Evolutionary conservation across 2,888 invertebrate genomes (phyloP).

Genomic region (Phyto melanocephala): DNA sequence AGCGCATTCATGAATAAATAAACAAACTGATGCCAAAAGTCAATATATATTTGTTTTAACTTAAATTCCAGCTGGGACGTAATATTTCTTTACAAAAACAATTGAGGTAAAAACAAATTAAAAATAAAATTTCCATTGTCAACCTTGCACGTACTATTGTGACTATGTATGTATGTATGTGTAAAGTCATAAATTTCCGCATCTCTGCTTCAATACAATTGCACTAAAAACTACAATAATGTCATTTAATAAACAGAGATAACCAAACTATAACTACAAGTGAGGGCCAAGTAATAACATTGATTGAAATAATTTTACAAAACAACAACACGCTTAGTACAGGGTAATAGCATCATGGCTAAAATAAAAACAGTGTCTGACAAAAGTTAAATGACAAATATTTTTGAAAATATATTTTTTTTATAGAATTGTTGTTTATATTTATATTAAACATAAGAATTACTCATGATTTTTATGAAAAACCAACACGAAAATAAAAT

Average conservation of each 20-base stretch:
- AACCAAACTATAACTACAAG: background rate
- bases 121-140: conserved; percentile 51
- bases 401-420: no score
- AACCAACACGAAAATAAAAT: no score
- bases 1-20: no score
- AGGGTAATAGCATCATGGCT: background rate
- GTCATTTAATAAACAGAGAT: conserved; percentile 39
- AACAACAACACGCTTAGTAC: background rate
- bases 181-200: conserved; percentile 54
- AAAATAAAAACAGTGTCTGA: background rate
- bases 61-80: no score
- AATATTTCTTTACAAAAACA: background rate
- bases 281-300: conserved; percentile 20
- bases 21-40: no score
- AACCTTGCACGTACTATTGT: conserved; percentile 39
- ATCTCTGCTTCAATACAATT: conserved; percentile 39
- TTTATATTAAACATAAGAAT: no score
- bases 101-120: conserved; percentile 15
- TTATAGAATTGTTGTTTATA: no score
- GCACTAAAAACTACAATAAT: conserved; percentile 34
- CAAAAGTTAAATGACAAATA: background rate
- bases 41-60: no score
- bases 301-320: background rate
- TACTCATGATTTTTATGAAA: background rate
- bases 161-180: background rate